These are phyloP conservation scores for Drosophila parvula DNA, from an alignment of 1,140 invertebrate species.

Conservation along the genomic window DNA sequence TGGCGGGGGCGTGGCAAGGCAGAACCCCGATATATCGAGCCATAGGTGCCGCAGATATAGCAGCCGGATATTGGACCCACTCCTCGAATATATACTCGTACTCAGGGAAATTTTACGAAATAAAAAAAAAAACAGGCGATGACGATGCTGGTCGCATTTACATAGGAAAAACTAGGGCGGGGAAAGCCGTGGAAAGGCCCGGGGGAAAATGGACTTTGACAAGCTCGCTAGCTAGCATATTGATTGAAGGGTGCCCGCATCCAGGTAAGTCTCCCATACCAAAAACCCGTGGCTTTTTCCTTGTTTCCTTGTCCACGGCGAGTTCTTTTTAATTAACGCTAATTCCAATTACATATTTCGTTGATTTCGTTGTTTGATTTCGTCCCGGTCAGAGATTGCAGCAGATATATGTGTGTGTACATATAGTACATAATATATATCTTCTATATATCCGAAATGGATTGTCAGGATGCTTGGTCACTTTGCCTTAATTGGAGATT, in stretches of 20 bases:
- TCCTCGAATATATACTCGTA: conserved; percentile 11
- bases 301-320: conserved; percentile 12
- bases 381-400: conserved; percentile 19
- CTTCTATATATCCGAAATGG: background rate
- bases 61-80: conserved; percentile 24
- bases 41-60: conserved; percentile 39
- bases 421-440: background rate
- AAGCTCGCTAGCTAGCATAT: conserved; percentile 39
- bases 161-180: conserved; percentile 15
- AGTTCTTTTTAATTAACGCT: conserved; percentile 56
- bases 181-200: too few species aligned
- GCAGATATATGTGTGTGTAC: background rate
- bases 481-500: conserved; percentile 6
- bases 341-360: conserved; percentile 55
- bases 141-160: conserved; percentile 39
- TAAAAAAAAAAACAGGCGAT: conserved; percentile 14
- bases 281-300: background rate
- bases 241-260: conserved; percentile 48
- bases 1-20: conserved; percentile 65
- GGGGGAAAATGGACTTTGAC: conserved; percentile 30
- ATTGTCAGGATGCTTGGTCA: background rate
- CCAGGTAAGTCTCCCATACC: conserved; percentile 14
- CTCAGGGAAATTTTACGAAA: conserved; percentile 13
- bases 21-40: conserved; percentile 41
- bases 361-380: conserved; percentile 32